These are phyloP conservation scores for Drosophila phalerata DNA, from an alignment of 2,888 invertebrate species.

Conservation along the genomic window DNA sequence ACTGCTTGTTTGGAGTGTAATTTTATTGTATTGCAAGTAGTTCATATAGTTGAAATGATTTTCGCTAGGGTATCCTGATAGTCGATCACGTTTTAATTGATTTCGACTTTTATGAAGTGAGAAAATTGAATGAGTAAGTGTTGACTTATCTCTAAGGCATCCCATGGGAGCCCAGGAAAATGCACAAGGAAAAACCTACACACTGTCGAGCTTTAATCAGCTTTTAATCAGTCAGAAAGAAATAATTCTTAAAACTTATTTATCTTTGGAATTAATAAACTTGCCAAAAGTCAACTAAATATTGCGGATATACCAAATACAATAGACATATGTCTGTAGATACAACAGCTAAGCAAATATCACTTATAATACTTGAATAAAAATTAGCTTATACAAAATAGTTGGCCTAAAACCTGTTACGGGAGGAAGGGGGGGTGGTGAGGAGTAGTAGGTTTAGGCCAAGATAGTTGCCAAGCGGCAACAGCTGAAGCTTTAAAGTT, in stretches of 20 bases:
- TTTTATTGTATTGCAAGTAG: too few relatives aligned
- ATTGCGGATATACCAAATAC: background rate
- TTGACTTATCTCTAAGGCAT: background rate
- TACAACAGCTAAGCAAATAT: constrained; percentile 56
- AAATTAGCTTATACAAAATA: background rate
- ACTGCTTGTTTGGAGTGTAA: too few relatives aligned
- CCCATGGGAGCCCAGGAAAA: background rate
- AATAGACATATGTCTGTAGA: background rate
- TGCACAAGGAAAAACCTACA: background rate
- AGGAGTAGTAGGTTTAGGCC: background rate
- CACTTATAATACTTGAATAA: background rate
- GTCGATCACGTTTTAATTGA: background rate
- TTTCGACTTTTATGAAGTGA: background rate
- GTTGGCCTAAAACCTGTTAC: constrained; percentile 62
- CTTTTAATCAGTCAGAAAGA: background rate
- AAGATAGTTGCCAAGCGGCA: constrained; percentile 45
- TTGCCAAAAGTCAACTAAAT: background rate
- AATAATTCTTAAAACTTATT: background rate
- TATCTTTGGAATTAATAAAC: too few relatives aligned
- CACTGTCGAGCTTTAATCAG: background rate
- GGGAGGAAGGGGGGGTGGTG: background rate
- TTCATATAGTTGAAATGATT: too few relatives aligned
- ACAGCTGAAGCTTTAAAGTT: constrained; percentile 26
- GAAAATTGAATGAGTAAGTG: background rate
- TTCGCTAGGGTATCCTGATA: background rate